A percentile compares a stretch with the other conserved stretches of the same genome.
These are phyloP conservation scores for Anoplius nigerrimus DNA, from an alignment of 2,888 invertebrate genomes.

Conservation along the genomic window DNA sequence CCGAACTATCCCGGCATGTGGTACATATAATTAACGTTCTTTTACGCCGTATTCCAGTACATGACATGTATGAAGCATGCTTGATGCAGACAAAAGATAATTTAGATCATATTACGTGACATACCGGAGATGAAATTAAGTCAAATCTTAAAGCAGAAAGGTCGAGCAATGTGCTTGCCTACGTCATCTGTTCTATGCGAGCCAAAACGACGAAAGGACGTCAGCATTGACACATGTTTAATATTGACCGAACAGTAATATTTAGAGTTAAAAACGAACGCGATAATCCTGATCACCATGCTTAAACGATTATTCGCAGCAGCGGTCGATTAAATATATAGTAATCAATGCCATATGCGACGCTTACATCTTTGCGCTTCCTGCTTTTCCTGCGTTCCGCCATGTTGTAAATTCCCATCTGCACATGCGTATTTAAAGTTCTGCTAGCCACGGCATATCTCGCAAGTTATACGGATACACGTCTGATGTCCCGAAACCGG, in stretches of 20 bases:
- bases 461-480: no score
- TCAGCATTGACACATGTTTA: slow-evolving; percentile 36
- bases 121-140: not conserved
- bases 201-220: slow-evolving; percentile 12
- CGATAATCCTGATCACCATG: slow-evolving; percentile 11
- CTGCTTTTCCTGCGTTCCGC: slow-evolving; percentile 81
- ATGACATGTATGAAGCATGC: no score
- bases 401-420: slow-evolving; percentile 75
- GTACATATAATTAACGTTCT: not conserved
- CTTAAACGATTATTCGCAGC: slow-evolving; percentile 7
- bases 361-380: slow-evolving; percentile 80
- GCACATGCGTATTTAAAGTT: slow-evolving; percentile 47
- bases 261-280: slow-evolving; percentile 2
- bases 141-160: slow-evolving; percentile 8
- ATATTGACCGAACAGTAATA: slow-evolving; percentile 3
- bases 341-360: slow-evolving; percentile 49
- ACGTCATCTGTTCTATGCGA: slow-evolving; percentile 43
- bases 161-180: slow-evolving; percentile 36
- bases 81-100: not conserved
- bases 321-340: slow-evolving; percentile 19
- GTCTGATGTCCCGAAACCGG: no score
- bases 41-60: not conserved
- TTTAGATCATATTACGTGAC: not conserved
- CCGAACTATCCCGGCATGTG: slow-evolving; percentile 13
- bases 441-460: not conserved